Percentiles rank a stretch among this genome's conserved stretches.
Conservation (phyloP, 2,888 invertebrate species). For the Trilocha varians region DNA sequence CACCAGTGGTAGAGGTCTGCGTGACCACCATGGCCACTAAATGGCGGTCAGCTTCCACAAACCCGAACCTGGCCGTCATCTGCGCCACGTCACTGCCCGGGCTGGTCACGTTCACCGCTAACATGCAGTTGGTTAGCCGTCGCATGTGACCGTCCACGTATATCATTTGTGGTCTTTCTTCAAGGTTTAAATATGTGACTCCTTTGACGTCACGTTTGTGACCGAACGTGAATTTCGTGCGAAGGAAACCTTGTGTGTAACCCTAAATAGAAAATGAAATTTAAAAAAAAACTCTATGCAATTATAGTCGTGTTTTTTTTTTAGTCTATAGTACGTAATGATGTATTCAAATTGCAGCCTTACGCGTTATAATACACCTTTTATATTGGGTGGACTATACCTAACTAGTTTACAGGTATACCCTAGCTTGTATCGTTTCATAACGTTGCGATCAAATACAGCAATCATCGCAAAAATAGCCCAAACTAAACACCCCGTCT, state of each 20-base stretch:
- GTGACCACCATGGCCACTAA: constrained; percentile 82
- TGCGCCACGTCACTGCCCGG: constrained; percentile 78
- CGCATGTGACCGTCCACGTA: constrained; percentile 80
- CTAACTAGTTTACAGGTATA: no score
- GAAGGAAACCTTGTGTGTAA: constrained; percentile 78
- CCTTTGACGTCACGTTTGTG: constrained; percentile 78
- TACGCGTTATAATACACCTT: no score
- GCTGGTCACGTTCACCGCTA: constrained; percentile 82
- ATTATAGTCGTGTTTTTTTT: no score
- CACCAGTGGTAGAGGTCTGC: constrained; percentile 78
- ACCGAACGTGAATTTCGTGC: constrained; percentile 77
- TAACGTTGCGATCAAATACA: no score
- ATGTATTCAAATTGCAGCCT: no score
- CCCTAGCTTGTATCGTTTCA: no score
- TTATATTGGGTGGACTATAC: no score
- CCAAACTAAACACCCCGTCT: no score
- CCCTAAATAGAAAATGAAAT: constrained; percentile 47
- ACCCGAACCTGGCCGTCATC: constrained; percentile 79
- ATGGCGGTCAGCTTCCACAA: constrained; percentile 80
- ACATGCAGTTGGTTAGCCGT: constrained; percentile 82
- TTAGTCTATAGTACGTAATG: no score
- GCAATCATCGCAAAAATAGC: no score
- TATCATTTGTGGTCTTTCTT: constrained; percentile 79
- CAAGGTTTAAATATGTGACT: constrained; percentile 79
- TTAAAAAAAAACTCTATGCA: neutral